Evolutionary conservation across 2,797 vertebrate species (phyloP).

Genomic region (Scleropages formosus): DNA sequence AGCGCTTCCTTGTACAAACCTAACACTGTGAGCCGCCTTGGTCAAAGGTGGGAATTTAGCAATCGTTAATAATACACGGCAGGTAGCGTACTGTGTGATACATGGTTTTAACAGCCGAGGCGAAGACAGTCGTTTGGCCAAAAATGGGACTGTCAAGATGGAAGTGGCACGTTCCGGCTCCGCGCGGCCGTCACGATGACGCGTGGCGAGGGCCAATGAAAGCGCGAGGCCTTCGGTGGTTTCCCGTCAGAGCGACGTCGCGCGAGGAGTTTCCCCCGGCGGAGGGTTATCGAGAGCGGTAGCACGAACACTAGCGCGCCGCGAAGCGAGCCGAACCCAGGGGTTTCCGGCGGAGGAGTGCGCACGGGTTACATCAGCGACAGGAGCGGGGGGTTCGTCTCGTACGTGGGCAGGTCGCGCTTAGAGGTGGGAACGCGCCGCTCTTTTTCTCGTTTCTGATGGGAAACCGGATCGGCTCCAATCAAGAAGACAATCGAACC

Average conservation of each 20-base stretch:
- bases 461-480: conserved; percentile 49
- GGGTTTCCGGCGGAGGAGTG: conserved; percentile 45
- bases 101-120: too few relatives aligned
- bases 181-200: conserved; percentile 50
- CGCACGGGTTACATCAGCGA: conserved; percentile 30
- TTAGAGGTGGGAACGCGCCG: conserved; percentile 52
- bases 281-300: conserved; percentile 61
- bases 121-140: neutral
- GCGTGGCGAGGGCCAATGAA: conserved; percentile 43
- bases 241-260: conserved; percentile 75
- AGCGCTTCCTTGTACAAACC: too few relatives aligned
- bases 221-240: conserved; percentile 39
- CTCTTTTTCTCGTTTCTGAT: conserved; percentile 45
- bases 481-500: conserved; percentile 16
- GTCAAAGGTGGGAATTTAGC: too few relatives aligned
- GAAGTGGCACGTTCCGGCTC: neutral
- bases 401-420: conserved; percentile 23
- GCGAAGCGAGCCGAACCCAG: conserved; percentile 26
- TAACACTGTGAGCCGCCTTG: too few relatives aligned
- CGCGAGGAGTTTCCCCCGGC: conserved; percentile 61
- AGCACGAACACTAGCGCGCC: conserved; percentile 46
- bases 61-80: too few relatives aligned
- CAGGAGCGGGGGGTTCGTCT: neutral
- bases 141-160: neutral
- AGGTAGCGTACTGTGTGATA: too few relatives aligned